Evolutionary conservation across 1,140 invertebrate genomes (phyloP), one percentile per base, ranked within the genome.

Genomic region (Drosophila mojavensis): DNA sequence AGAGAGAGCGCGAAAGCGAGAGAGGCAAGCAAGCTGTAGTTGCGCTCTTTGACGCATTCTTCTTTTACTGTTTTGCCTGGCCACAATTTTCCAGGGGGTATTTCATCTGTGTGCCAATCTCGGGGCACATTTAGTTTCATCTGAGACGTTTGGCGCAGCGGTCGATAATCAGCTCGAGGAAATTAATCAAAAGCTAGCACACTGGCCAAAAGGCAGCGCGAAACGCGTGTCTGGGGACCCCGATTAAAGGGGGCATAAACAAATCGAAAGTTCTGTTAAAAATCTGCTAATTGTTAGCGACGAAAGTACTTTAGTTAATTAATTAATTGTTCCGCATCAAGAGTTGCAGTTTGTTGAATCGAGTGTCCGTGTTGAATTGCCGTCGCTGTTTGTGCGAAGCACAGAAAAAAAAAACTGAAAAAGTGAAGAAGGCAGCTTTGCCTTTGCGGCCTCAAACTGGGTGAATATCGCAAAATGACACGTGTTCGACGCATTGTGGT

Each of bases 111-210:
- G 64, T 71, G 74, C 78, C 60, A 88, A 91, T 88, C 79, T 81
- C 71, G 65, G 80, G 75, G 64, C 55, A 74, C 73, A 56, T 90
- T 91, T 82, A 91, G 90, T 91, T 91, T 90, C 90, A 81, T 90
- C 78, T 91, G 90, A 91, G 85, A 91, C 90, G 79, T 88, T 91
- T 90, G 82, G 75, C 82, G 68, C 81, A 91, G 76, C 85, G 90
- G 90, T 91, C 84, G 82, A 91, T 81, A 84, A 70, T 65, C 47
- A 61, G 54, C 5, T 15, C 43, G 39, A 26, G 45, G 43, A 68
- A 54, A 51, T 48, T 45, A 64, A 64, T 17, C 15, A 7, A 17
- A 47, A 26, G 58, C 13, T 39, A 28, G 15, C 36, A 10, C 60
- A 47, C 28, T 36, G 28, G 36, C 20, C 11, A 15, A 53, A 62